Evolutionary conservation across 1,140 invertebrate genomes (phyloP).

Genomic region (Bombus huntii): DNA sequence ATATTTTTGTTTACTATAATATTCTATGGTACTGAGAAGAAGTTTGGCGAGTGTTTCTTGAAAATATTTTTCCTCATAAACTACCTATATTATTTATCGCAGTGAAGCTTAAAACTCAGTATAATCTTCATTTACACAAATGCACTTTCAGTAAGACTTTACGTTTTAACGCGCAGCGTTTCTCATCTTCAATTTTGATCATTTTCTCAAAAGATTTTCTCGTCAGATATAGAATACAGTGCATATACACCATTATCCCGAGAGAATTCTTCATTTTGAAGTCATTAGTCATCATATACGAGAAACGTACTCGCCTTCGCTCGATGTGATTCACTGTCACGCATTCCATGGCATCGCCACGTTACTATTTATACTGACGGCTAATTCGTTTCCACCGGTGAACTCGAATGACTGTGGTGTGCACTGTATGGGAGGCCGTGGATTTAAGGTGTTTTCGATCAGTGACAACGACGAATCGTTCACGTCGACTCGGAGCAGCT

Average conservation of each 20-base stretch:
- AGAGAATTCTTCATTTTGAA: background rate
- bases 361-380: constrained; percentile 71
- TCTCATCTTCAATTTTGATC: too few relatives aligned
- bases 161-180: too few relatives aligned
- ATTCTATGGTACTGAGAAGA: too few relatives aligned
- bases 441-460: constrained; percentile 69
- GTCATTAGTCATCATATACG: background rate
- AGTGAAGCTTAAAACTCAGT: too few relatives aligned
- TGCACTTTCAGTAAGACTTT: too few relatives aligned
- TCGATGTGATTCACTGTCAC: constrained; percentile 49
- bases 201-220: too few relatives aligned
- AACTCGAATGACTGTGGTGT: too few relatives aligned
- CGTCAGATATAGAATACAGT: background rate
- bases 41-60: too few relatives aligned
- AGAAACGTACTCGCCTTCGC: background rate
- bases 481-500: constrained; percentile 15
- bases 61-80: too few relatives aligned
- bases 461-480: constrained; percentile 42
- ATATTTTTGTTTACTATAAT: background rate
- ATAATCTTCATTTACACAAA: too few relatives aligned
- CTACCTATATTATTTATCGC: too few relatives aligned
- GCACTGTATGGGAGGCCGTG: constrained; percentile 57
- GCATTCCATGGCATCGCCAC: constrained; percentile 42
- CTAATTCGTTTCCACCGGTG: constrained; percentile 69
- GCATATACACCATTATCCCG: background rate